Percentiles rank a stretch among this genome's conserved stretches.
These are phyloP conservation scores for Indicator maculatus DNA, from an alignment of 2,113 vertebrate species.

Conservation along the genomic window DNA sequence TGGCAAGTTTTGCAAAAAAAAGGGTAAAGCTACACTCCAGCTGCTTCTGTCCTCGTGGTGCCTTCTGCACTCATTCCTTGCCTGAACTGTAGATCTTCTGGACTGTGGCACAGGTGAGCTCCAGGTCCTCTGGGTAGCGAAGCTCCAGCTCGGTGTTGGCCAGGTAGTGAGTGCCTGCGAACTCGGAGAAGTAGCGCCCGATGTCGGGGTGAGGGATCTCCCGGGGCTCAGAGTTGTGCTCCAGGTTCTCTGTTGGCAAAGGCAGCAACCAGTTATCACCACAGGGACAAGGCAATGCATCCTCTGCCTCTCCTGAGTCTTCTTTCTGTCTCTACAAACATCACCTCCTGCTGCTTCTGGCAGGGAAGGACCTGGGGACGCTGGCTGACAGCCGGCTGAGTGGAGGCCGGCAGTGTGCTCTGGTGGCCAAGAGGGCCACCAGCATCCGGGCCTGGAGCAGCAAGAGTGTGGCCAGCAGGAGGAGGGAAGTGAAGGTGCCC, in stretches of 20 bases:
- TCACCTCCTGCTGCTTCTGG: too few relatives aligned
- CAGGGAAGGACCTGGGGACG: neutral
- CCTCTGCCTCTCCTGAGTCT: neutral
- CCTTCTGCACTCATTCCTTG: slow-evolving; percentile 61
- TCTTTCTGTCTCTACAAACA: neutral
- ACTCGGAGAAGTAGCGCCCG: slow-evolving; percentile 94
- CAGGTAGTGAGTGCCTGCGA: slow-evolving; percentile 84
- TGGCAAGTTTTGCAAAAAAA: slow-evolving; percentile 28
- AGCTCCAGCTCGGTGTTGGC: slow-evolving; percentile 89
- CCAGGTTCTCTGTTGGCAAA: slow-evolving; percentile 88
- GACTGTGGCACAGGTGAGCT: slow-evolving; percentile 79
- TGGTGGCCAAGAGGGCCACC: too few relatives aligned
- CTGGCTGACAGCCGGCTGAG: neutral
- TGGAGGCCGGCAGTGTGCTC: too few relatives aligned
- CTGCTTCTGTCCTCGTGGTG: neutral
- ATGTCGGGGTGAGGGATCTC: slow-evolving; percentile 94
- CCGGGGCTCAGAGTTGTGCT: slow-evolving; percentile 86
- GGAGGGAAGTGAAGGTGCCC: too few relatives aligned
- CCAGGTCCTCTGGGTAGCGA: slow-evolving; percentile 88
- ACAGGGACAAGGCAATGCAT: neutral
- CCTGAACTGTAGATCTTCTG: slow-evolving; percentile 84
- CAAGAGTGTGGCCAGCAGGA: too few relatives aligned
- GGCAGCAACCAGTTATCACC: neutral
- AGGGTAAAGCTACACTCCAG: slow-evolving; percentile 56
- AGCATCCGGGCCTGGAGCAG: too few relatives aligned